Evolutionary conservation across 2,797 vertebrate species (phyloP), one percentile per base, ranked within the genome.

Genomic region (Taeniopygia guttata): DNA sequence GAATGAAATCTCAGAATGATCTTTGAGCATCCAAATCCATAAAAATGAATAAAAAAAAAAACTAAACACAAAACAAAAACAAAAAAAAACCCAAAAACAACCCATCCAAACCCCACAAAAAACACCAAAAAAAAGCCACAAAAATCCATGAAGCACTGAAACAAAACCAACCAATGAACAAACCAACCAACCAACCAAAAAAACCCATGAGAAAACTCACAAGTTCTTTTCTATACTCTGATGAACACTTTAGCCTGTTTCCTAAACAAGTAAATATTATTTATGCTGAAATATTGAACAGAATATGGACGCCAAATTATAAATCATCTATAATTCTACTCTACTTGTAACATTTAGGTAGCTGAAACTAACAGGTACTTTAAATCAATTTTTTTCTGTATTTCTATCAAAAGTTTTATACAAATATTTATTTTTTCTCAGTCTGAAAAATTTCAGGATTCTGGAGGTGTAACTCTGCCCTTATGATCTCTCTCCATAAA

Each of bases 391-490:
- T 70, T 23, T 91, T 76, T 42, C 16, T 32, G 32, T 63, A 87
- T 77, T 43, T 92, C 34, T 54, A 43, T 91, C 15, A 72, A 85
- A 85, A 91, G 12, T 77, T 92, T 49, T 76, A 83, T 56, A 23
- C 20, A 54, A 80, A 21, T 8, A 5, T 45, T 73, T 85, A 60
- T 66, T 85, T 87, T 29, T 12, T 42, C 9, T 77, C 16, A 30
- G 43, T 56, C 27, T 86, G 42, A 94, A 95, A 83, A 92, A 52
- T 10, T 2, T 69, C 74, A 55, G 63, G 75, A 89, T 94, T 40
- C 13, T 85, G 26, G 25, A 56, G 11, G 11, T 56, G 18, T 43
- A 59, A 36, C 15, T 58, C 21, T 68, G 7, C 10, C 27, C 1
- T 68, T 76, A 30, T 19, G 11, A 30, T 42, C 8, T 54, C 49